A percentile compares a stretch with the other conserved stretches of the same genome.
Conservation (phyloP, 1,140 invertebrate species). For the Aphelinus certus region DNA sequence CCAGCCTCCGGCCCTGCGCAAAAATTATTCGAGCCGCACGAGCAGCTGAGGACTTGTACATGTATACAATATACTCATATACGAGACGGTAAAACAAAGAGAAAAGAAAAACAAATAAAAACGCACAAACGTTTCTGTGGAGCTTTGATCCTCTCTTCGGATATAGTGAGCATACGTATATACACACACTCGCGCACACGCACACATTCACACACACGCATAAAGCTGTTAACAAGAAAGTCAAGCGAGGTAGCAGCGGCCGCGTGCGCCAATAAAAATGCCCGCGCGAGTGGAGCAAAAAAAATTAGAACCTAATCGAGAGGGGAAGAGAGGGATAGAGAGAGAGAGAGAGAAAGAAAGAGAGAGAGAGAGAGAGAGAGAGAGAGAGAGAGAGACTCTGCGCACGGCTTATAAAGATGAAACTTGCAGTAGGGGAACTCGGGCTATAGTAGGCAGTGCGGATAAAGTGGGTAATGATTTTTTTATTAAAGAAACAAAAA, state of each 20-base stretch:
- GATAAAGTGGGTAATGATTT: too few relatives aligned
- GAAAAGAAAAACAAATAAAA: constrained; percentile 1
- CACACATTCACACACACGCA: neutral
- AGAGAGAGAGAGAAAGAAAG: neutral
- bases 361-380: neutral
- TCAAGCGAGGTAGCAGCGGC: constrained; percentile 26
- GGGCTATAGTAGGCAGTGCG: too few relatives aligned
- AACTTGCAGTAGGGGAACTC: neutral
- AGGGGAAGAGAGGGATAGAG: constrained; percentile 24
- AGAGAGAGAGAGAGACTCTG: neutral
- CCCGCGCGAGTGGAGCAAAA: constrained; percentile 1
- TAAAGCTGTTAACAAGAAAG: constrained; percentile 32
- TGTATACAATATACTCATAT: neutral
- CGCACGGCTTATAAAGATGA: neutral
- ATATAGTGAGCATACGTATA: too few relatives aligned
- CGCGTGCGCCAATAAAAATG: constrained; percentile 30
- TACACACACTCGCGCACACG: too few relatives aligned
- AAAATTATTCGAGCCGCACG: neutral
- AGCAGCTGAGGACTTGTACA: too few relatives aligned
- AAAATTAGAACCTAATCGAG: constrained; percentile 18
- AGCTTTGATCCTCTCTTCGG: too few relatives aligned
- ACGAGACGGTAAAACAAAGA: constrained; percentile 6
- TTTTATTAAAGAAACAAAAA: too few relatives aligned
- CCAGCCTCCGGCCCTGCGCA: neutral
- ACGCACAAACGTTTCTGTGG: neutral